These are phyloP conservation scores for Crocallis elinguaria DNA, from an alignment of 2,888 invertebrate genomes.

Conservation along the genomic window DNA sequence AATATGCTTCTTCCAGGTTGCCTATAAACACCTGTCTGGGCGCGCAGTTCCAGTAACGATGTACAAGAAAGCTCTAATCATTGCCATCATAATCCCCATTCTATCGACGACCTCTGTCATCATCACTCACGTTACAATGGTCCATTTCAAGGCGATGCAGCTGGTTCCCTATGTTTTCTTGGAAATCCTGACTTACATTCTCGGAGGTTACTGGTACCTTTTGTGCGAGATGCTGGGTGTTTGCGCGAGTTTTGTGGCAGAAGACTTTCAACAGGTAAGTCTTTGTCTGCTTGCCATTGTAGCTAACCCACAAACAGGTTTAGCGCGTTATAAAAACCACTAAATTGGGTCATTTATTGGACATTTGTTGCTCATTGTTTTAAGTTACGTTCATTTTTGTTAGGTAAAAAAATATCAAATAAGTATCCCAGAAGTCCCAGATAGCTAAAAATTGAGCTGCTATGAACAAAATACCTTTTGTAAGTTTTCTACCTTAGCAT, in stretches of 20 bases:
- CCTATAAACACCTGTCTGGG: constrained; percentile 86
- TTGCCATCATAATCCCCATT: constrained; percentile 85
- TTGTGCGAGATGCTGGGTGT: constrained; percentile 87
- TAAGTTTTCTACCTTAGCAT: no score
- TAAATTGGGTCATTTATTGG: no score
- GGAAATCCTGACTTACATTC: constrained; percentile 87
- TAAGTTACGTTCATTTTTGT: no score
- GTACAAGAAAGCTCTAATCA: constrained; percentile 84
- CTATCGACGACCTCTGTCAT: constrained; percentile 87
- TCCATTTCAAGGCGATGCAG: constrained; percentile 86
- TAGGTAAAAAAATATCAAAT: no score
- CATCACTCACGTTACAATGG: constrained; percentile 89
- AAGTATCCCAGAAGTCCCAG: no score
- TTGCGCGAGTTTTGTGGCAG: constrained; percentile 87
- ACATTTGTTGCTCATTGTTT: no score
- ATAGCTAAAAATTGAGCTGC: no score
- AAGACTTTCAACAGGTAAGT: constrained; percentile 87
- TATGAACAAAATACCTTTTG: no score
- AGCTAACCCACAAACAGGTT: no score
- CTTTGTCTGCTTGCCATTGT: no score
- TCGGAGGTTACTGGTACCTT: constrained; percentile 90
- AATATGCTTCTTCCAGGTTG: constrained; percentile 65
- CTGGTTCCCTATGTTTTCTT: constrained; percentile 89
- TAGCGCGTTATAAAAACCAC: no score
- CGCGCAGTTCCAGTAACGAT: constrained; percentile 83